These are phyloP conservation scores for Peribatodes rhomboidaria DNA, from an alignment of 2,888 invertebrate species.

Conservation along the genomic window DNA sequence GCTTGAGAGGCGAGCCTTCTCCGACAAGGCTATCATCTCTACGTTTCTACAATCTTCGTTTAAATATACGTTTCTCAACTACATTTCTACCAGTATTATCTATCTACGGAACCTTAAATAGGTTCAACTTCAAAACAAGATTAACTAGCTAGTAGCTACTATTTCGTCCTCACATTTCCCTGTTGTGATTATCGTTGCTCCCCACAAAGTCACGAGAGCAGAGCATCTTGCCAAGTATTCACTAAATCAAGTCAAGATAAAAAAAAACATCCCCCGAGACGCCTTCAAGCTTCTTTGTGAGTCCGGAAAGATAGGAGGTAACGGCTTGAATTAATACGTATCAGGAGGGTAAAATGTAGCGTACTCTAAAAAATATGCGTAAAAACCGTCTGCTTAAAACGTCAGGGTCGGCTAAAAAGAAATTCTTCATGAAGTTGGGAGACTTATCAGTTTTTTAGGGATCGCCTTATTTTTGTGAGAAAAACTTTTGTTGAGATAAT, in stretches of 20 bases:
- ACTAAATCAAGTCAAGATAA: conserved; percentile 33
- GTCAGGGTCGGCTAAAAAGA: background rate
- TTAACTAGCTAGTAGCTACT: no score
- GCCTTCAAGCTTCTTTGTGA: conserved; percentile 17
- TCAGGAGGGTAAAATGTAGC: conserved; percentile 18
- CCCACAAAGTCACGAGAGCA: conserved; percentile 10
- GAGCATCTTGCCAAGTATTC: conserved; percentile 18
- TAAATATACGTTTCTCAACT: no score
- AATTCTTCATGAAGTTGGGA: background rate
- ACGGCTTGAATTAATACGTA: conserved; percentile 24
- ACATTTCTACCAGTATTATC: no score
- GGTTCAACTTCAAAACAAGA: no score
- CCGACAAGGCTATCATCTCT: no score
- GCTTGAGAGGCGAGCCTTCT: no score
- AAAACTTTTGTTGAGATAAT: no score
- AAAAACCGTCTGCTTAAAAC: conserved; percentile 3
- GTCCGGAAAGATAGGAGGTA: conserved; percentile 21
- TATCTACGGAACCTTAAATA: no score
- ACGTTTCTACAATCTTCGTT: no score
- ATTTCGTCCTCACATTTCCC: background rate
- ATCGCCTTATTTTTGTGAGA: no score
- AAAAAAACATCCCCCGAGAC: conserved; percentile 21
- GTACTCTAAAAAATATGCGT: conserved; percentile 6
- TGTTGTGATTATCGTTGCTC: conserved; percentile 19
- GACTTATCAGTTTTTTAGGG: background rate